Evolutionary conservation across 1,140 invertebrate species (phyloP).

Genomic region (Formica selysi): DNA sequence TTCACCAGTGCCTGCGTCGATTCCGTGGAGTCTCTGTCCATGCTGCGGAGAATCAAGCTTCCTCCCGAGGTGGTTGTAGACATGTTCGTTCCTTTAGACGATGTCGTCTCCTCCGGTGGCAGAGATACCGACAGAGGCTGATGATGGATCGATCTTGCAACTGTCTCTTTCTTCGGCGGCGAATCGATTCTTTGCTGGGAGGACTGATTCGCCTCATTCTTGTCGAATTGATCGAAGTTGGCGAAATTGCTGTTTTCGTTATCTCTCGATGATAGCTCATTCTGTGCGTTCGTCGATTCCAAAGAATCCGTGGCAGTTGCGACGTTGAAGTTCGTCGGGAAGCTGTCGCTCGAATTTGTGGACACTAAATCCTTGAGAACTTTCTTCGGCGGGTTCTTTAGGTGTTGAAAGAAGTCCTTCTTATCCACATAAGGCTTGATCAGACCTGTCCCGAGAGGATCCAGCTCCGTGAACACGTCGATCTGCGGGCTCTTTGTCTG

Average conservation of each 20-base stretch:
- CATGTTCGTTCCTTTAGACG: not conserved
- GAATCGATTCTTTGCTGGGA: constrained; percentile 31
- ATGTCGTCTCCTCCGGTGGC: constrained; percentile 88
- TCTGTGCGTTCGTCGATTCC: constrained; percentile 76
- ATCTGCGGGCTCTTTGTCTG: constrained; percentile 83
- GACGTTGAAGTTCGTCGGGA: constrained; percentile 82
- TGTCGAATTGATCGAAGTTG: constrained; percentile 84
- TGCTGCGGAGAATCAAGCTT: constrained; percentile 42
- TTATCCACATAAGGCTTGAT: constrained; percentile 97
- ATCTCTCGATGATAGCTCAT: constrained; percentile 65
- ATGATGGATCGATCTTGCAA: constrained; percentile 80
- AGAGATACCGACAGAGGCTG: constrained; percentile 90
- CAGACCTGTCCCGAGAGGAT: constrained; percentile 95
- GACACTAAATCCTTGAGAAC: constrained; percentile 93
- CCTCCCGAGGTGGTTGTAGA: not conserved
- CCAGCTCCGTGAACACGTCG: constrained; percentile 96
- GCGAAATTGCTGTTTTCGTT: constrained; percentile 82
- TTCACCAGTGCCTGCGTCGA: constrained; percentile 76
- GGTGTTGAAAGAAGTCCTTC: constrained; percentile 97
- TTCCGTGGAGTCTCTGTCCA: constrained; percentile 66
- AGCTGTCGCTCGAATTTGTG: constrained; percentile 81
- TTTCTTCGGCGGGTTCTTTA: constrained; percentile 97
- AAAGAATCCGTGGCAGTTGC: constrained; percentile 69
- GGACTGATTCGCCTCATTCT: constrained; percentile 71
- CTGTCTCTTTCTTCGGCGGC: constrained; percentile 69